Base-by-base conservation (phyloP, 2,888 invertebrate species). In the Limnephilus lunatus region DNA sequence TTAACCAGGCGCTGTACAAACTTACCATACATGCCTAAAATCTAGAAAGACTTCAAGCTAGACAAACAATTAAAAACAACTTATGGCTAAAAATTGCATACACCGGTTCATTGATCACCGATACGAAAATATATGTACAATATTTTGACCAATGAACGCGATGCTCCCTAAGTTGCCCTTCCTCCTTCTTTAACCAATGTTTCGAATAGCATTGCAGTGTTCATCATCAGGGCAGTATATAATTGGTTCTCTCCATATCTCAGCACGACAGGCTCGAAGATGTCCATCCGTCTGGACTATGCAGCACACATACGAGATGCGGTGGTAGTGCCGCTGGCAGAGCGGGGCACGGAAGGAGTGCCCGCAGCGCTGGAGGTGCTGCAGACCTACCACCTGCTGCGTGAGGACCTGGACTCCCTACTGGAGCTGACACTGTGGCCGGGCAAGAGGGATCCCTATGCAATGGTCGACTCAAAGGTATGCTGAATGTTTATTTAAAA, bases 371-470 rank as follows among this genome's bases (percentile, higher is more conserved):
- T 99, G 85, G 96, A 96, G 9, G 96, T 98, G 25, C 97, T 99
- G 95, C 97, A 98, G 94, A 96, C 97, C 11, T 99, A 99, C 95
- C 97, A 98, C 94, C 96, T 99, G 92, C 95, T 98, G 90, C 97
- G 98, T 92, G 99, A 99, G 94, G 99, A 99, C 95, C 96, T 99
- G 94, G 99, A 99, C 94, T 98, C 98, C 19, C 95, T 99, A 44
- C 95, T 98, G 15, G 99, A 99, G 94, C 95, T 99, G 53, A 97
- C 98, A 0, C 95, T 97, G 81, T 99, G 99, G 99, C 97, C 98
- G 0, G 97, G 97, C 81, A 96, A 97, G 94, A 96, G 97, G 94
- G 98, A 99, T 95, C 97, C 98, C 0, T 97, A 98, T 96, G 97
- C 97, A 89, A 95, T 97, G 92, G 96, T 99, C 39, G 98, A 98